A percentile compares a stretch with the other conserved stretches of the same genome.
Conservation (phyloP, 2,888 invertebrate species). For the Glomeris marginata region DNA sequence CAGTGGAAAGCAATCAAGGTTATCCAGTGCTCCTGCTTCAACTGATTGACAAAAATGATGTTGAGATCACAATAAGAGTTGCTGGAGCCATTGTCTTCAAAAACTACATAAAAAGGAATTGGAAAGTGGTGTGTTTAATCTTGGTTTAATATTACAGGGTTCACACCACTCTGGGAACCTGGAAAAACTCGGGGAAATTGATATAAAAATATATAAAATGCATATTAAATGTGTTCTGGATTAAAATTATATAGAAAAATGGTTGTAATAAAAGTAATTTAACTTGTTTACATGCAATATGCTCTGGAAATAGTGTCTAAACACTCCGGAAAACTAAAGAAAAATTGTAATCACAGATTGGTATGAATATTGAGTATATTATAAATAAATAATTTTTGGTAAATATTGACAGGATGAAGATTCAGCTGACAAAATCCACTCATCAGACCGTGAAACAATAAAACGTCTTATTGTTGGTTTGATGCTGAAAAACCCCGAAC, state of each 20-base stretch:
- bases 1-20: slow-evolving; percentile 77
- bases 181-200: too few relatives aligned
- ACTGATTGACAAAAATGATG: slow-evolving; percentile 55
- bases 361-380: too few relatives aligned
- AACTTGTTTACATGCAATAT: neutral
- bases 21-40: slow-evolving; percentile 73
- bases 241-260: too few relatives aligned
- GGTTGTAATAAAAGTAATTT: neutral
- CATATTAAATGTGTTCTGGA: neutral
- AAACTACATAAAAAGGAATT: slow-evolving; percentile 91
- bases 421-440: slow-evolving; percentile 60
- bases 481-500: slow-evolving; percentile 81
- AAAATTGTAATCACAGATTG: too few relatives aligned
- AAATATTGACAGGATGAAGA: slow-evolving; percentile 48
- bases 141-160: neutral
- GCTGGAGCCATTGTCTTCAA: slow-evolving; percentile 91
- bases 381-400: too few relatives aligned
- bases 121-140: slow-evolving; percentile 39
- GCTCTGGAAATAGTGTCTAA: too few relatives aligned
- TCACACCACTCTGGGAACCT: neutral
- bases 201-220: neutral
- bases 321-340: too few relatives aligned
- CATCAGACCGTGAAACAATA: slow-evolving; percentile 53
- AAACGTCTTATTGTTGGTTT: slow-evolving; percentile 75
- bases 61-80: slow-evolving; percentile 65